phyloP scores from a whole-genome alignment of 2,888 invertebrate genomes.

The Geotrupes spiniger region DNA sequence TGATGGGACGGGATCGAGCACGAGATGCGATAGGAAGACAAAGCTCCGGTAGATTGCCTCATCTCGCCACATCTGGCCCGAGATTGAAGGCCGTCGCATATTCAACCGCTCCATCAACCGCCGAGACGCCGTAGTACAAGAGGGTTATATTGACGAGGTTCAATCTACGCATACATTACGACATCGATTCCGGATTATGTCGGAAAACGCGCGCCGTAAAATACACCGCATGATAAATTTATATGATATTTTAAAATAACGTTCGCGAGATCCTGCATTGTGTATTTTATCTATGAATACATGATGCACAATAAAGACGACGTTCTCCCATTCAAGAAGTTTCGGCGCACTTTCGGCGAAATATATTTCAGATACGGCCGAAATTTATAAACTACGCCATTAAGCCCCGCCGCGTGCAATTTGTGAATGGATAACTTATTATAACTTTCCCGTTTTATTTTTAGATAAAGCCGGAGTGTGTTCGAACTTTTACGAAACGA shows the following conservation, averaged over 20 bases:
- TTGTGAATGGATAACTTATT: slow-evolving; percentile 4
- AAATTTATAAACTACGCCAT: slow-evolving; percentile 1
- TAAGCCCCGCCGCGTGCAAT: neutral
- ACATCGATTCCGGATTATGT: slow-evolving; percentile 3
- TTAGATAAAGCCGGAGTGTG: neutral
- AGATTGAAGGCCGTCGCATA: slow-evolving; percentile 26
- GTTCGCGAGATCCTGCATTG: slow-evolving; percentile 1
- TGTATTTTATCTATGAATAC: slow-evolving; percentile 8
- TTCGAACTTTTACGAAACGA: too few species aligned
- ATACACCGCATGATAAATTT: slow-evolving; percentile 6
- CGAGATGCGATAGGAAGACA: slow-evolving; percentile 12
- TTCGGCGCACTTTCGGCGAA: neutral
- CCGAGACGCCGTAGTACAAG: slow-evolving; percentile 11
- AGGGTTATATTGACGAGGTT: neutral
- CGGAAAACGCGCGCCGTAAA: slow-evolving; percentile 4
- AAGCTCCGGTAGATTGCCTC: slow-evolving; percentile 21
- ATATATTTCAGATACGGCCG: neutral
- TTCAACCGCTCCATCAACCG: slow-evolving; percentile 25
- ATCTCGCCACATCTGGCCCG: slow-evolving; percentile 23
- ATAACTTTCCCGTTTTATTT: neutral
- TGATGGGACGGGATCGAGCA: slow-evolving; percentile 9
- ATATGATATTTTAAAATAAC: neutral
- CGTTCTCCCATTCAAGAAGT: slow-evolving; percentile 2
- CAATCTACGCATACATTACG: slow-evolving; percentile 6
- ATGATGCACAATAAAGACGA: neutral